These are phyloP conservation scores for Oreotragus oreotragus DNA, from an alignment of 2,113 vertebrate species.

Conservation along the genomic window DNA sequence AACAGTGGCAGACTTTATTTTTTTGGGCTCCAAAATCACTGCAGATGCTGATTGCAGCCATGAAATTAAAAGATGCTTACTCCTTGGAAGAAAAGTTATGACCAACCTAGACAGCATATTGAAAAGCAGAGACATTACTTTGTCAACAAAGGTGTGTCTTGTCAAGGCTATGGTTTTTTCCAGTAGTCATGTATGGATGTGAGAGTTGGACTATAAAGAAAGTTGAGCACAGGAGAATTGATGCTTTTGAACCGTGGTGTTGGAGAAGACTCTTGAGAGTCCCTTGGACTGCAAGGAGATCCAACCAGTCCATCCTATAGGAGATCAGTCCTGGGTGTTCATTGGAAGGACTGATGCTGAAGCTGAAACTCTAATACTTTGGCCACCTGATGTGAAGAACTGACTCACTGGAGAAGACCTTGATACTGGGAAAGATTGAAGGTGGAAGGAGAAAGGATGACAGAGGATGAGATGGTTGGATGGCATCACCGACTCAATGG, in stretches of 20 bases:
- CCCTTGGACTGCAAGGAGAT: not conserved
- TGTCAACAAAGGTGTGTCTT: not conserved
- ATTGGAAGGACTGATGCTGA: not conserved
- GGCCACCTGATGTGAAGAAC: not conserved
- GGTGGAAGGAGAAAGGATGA: fast-evolving
- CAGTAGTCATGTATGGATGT: not conserved
- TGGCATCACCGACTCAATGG: not conserved
- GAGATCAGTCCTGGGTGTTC: not conserved
- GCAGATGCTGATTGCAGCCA: fast-evolving
- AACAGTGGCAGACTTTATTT: not conserved
- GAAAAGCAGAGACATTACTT: not conserved
- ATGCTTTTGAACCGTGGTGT: not conserved
- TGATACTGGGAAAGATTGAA: not conserved
- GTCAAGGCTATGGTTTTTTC: not conserved
- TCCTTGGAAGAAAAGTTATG: not conserved
- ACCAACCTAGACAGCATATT: not conserved
- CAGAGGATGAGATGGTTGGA: not conserved
- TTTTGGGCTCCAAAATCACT: not conserved
- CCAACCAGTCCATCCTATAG: not conserved
- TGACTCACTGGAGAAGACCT: not conserved
- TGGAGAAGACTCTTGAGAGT: not conserved
- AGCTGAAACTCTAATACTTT: not conserved
- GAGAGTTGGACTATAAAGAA: not conserved
- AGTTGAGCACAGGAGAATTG: not conserved
- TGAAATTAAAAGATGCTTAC: not conserved